phyloP scores from a whole-genome alignment of 2,797 vertebrate species.

The Hydrolagus colliei region DNA sequence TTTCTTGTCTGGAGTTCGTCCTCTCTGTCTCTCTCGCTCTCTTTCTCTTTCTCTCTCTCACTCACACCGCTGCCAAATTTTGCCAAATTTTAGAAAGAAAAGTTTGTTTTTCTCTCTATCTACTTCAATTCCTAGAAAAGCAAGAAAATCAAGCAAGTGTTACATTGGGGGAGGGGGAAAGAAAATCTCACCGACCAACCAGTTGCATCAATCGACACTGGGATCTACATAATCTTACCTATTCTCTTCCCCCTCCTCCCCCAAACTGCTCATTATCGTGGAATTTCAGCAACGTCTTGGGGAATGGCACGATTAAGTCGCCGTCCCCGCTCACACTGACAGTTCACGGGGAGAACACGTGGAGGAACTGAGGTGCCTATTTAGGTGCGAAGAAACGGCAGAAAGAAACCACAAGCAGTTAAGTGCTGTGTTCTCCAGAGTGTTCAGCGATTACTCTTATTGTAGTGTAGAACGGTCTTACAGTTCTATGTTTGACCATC shows the following conservation, averaged over 20 bases:
- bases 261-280: conserved; percentile 38
- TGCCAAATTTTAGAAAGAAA: conserved; percentile 61
- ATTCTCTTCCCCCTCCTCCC: conserved; percentile 37
- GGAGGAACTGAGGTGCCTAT: too few relatives aligned
- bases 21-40: background rate
- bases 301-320: conserved; percentile 51
- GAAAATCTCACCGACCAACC: background rate
- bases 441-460: conserved; percentile 52
- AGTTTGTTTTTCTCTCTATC: background rate
- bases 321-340: conserved; percentile 34
- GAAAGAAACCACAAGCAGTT: conserved; percentile 49
- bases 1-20: conserved; percentile 31
- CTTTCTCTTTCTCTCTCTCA: background rate
- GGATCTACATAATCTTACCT: background rate
- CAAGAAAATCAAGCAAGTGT: background rate
- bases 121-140: background rate
- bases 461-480: conserved; percentile 65
- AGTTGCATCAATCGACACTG: background rate
- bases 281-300: conserved; percentile 34
- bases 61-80: conserved; percentile 73
- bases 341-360: conserved; percentile 38
- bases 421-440: conserved; percentile 57
- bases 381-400: background rate
- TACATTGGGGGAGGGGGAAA: background rate
- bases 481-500: conserved; percentile 86